phyloP scores from a whole-genome alignment of 2,113 vertebrate species.

The Tachuris rubrigastra region DNA sequence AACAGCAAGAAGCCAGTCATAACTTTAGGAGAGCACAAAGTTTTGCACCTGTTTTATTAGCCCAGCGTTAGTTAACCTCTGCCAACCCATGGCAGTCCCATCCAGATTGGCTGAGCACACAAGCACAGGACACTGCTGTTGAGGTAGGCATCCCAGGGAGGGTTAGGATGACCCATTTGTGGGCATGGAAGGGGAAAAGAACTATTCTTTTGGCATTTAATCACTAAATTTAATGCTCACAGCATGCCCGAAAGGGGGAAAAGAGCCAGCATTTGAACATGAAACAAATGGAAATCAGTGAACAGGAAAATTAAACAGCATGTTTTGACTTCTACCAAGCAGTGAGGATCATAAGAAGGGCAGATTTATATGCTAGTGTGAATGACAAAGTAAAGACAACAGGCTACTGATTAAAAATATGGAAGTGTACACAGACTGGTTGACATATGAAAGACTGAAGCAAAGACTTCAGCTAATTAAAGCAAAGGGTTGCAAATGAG shows the following conservation, averaged over 20 bases:
- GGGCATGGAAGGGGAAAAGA: background rate
- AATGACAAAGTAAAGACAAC: slow-evolving; percentile 68
- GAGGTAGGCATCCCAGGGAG: background rate
- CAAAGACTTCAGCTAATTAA: slow-evolving; percentile 48
- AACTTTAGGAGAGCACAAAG: background rate
- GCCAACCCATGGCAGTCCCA: background rate
- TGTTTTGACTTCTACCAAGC: slow-evolving; percentile 60
- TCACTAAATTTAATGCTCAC: slow-evolving; percentile 45
- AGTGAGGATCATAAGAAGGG: slow-evolving; percentile 62
- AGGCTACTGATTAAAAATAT: slow-evolving; percentile 64
- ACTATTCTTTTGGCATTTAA: slow-evolving; percentile 13
- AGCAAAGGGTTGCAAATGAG: slow-evolving; percentile 46
- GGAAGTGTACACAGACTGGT: slow-evolving; percentile 41
- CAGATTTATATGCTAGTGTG: slow-evolving; percentile 54
- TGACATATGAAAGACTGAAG: slow-evolving; percentile 61
- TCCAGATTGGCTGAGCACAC: background rate
- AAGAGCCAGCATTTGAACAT: slow-evolving; percentile 57
- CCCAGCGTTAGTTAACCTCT: background rate
- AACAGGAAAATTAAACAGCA: slow-evolving; percentile 67
- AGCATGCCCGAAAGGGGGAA: slow-evolving; percentile 30
- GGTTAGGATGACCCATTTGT: background rate
- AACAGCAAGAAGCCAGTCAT: background rate
- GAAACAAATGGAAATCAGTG: slow-evolving; percentile 66
- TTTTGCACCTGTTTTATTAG: slow-evolving; percentile 30
- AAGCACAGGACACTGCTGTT: fast-evolving